Base-by-base conservation (phyloP, 2,797 vertebrate genomes). In the Hydrocynus forskahlii region DNA sequence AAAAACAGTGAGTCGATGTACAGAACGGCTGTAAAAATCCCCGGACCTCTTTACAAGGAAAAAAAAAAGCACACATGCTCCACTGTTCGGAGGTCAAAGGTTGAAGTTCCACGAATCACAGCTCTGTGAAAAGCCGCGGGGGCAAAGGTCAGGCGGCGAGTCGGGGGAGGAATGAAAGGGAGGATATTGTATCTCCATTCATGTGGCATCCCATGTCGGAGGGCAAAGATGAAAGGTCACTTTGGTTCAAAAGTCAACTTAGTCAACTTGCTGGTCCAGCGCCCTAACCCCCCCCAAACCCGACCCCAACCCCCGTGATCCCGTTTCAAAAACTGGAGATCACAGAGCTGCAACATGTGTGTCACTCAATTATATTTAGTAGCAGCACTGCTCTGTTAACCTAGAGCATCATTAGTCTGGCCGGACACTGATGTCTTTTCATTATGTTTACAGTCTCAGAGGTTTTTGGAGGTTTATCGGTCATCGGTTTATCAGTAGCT, bases 101-200 rank as follows among this genome's bases (percentile, higher is more conserved):
- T 88, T 81, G 82, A 75, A 88, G 88, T 92, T 89, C 91, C 72
- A 87, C 87, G 89, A 91, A 91, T 86, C 87, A 78, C 88, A 88
- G 90, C 91, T 93, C 89, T 93, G 90, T 90, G 91, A 91, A 93
- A 93, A 89, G 91, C 90, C 90, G 78, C 1, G 81, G 90, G 80
- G 91, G 73, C 90, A 94, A 88, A 92, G 92, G 93, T 92, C 91
- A 93, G 78, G 64, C 35, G 81, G 79, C 76, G 89, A 76, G 86
- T 74, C 40, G 85, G 83, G 86, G 83, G 62, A 85, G 88, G 89
- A 88, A 89, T 89, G 91, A 93, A 91, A 89, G 91, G 86, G 90
- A 88, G 92, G 92, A 92, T 90, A 93, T 94, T 92, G 93, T 92
- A 93, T 94, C 93, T 94, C 91, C 90, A 94, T 94, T 94, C 91